phyloP scores from a whole-genome alignment of 2,797 vertebrate species.

The Synanceia verrucosa region DNA sequence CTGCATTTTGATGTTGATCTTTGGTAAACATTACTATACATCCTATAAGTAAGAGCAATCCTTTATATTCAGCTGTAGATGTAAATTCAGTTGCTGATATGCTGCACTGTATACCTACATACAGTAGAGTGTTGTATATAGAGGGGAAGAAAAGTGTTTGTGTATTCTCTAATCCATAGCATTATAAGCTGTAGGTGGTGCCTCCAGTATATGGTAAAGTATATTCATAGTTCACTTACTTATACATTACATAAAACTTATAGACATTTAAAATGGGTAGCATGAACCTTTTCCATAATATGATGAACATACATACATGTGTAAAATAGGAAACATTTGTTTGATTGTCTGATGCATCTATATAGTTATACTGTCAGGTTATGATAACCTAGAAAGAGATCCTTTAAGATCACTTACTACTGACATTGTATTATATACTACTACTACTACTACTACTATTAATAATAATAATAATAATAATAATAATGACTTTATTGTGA shows the following conservation, averaged over 20 bases:
- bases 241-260: background rate
- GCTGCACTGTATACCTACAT: background rate
- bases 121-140: too few relatives aligned
- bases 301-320: background rate
- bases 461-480: too few relatives aligned
- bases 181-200: conserved; percentile 21
- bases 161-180: conserved; percentile 11
- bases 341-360: too few relatives aligned
- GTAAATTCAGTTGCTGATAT: background rate
- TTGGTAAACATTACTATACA: background rate
- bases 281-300: background rate
- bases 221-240: background rate
- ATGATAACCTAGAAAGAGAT: background rate
- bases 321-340: too few relatives aligned
- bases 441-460: too few relatives aligned
- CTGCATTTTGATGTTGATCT: background rate
- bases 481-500: too few relatives aligned
- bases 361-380: too few relatives aligned
- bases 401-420: background rate
- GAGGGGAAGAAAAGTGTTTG: background rate
- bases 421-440: too few relatives aligned
- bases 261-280: background rate
- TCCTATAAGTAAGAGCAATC: background rate
- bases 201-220: background rate
- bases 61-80: background rate